phyloP scores from a whole-genome alignment of 1,140 invertebrate species.

The Condylostylus longicornis region DNA sequence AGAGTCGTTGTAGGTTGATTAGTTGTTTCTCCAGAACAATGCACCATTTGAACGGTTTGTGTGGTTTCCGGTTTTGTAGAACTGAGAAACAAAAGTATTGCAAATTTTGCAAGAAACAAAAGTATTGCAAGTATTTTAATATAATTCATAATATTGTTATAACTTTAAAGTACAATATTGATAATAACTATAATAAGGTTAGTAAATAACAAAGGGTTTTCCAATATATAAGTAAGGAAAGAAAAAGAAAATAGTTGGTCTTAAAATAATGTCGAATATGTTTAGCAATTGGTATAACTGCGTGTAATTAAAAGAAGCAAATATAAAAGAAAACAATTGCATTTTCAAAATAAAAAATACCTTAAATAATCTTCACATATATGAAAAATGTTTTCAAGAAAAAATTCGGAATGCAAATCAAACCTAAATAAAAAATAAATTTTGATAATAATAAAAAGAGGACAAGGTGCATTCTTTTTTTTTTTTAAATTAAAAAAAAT shows the following conservation, averaged over 20 bases:
- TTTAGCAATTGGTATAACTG: background rate
- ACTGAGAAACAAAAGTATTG: slow-evolving; percentile 15
- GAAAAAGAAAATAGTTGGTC: background rate
- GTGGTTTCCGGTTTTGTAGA: background rate
- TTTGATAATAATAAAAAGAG: slow-evolving; percentile 7
- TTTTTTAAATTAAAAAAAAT: background rate
- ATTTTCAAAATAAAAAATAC: slow-evolving; percentile 6
- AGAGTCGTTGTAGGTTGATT: slow-evolving; percentile 25
- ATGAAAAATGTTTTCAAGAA: slow-evolving; percentile 30
- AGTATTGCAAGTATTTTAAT: background rate
- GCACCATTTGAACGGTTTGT: slow-evolving; percentile 29
- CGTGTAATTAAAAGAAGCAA: slow-evolving; percentile 2
- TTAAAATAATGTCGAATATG: slow-evolving; percentile 1
- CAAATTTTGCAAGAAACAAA: slow-evolving; percentile 9
- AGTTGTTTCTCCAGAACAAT: slow-evolving; percentile 24
- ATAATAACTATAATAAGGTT: too few species aligned
- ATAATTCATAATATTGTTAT: background rate
- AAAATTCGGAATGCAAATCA: slow-evolving; percentile 29
- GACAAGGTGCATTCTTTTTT: background rate
- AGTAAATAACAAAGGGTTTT: too few species aligned
- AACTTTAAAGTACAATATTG: too few species aligned
- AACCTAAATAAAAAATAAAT: slow-evolving; percentile 15
- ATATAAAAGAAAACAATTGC: background rate
- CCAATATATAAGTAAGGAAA: background rate
- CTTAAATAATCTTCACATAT: slow-evolving; percentile 22